A percentile compares a stretch with the other conserved stretches of the same genome.
phyloP scores from a whole-genome alignment of 2,797 vertebrate species.

The Nyctibius grandis region DNA sequence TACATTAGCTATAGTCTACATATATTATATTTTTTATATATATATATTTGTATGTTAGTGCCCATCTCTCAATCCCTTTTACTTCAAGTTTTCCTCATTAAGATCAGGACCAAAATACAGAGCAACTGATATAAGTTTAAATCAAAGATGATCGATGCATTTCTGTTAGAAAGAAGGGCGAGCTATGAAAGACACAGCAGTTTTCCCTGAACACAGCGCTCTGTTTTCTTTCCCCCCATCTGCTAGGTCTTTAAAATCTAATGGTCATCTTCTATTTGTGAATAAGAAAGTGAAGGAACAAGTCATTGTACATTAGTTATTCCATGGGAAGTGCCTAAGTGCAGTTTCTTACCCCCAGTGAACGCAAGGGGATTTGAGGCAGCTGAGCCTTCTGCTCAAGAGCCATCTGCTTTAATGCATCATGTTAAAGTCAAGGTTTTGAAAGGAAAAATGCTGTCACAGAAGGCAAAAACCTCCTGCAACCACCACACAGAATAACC shows the following conservation, averaged over 20 bases:
- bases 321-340: slow-evolving; percentile 44
- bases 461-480: background rate
- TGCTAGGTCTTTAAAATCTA: slow-evolving; percentile 42
- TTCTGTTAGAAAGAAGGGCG: background rate
- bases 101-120: background rate
- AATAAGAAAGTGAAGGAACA: slow-evolving; percentile 22
- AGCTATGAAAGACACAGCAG: background rate
- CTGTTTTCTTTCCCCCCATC: background rate
- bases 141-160: background rate
- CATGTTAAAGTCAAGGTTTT: slow-evolving; percentile 33
- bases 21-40: background rate
- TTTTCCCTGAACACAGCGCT: background rate
- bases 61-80: background rate
- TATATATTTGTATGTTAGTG: accelerated
- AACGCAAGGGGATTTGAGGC: slow-evolving; percentile 3
- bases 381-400: slow-evolving; percentile 50
- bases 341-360: slow-evolving; percentile 18
- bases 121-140: background rate
- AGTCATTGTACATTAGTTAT: slow-evolving; percentile 58
- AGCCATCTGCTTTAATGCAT: slow-evolving; percentile 55
- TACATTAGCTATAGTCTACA: background rate
- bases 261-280: slow-evolving; percentile 32
- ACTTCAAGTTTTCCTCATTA: background rate
- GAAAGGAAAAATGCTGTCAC: slow-evolving; percentile 15
- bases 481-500: background rate